Conservation (phyloP, 2,113 vertebrate genomes). For the Tenebrosternarchus preto region DNA sequence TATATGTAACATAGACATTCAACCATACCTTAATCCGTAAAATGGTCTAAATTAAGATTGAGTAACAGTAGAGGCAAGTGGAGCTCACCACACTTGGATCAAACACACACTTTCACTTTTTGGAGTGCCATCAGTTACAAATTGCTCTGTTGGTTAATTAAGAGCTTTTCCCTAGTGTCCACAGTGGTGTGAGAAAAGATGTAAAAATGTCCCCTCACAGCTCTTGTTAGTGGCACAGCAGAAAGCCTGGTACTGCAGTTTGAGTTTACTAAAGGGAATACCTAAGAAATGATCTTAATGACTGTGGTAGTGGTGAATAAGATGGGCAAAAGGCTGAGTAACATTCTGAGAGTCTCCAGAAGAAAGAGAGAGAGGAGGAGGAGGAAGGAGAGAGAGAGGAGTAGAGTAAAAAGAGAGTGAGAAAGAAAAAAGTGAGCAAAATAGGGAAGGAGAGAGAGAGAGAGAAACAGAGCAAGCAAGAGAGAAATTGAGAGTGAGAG, state of each 20-base stretch:
- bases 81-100: neutral
- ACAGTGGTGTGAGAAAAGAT: neutral
- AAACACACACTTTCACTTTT: neutral
- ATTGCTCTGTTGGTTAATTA: neutral
- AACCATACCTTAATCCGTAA: too few relatives aligned
- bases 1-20: too few relatives aligned
- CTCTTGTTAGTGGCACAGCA: neutral
- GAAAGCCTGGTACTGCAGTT: slow-evolving; percentile 31
- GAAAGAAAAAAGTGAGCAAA: neutral
- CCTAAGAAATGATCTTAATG: slow-evolving; percentile 27
- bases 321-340: too few relatives aligned
- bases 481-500: neutral
- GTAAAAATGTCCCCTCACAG: neutral
- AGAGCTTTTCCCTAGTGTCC: neutral
- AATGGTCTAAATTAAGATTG: too few relatives aligned
- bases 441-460: neutral
- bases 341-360: neutral
- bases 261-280: slow-evolving; percentile 25
- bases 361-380: neutral
- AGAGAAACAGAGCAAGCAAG: neutral
- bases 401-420: neutral
- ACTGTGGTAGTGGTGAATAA: slow-evolving; percentile 13
- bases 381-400: neutral
- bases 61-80: too few relatives aligned
- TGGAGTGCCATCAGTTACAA: neutral